Base-by-base conservation (phyloP, 2,888 invertebrate genomes). In the Linnaemya tessellans region DNA sequence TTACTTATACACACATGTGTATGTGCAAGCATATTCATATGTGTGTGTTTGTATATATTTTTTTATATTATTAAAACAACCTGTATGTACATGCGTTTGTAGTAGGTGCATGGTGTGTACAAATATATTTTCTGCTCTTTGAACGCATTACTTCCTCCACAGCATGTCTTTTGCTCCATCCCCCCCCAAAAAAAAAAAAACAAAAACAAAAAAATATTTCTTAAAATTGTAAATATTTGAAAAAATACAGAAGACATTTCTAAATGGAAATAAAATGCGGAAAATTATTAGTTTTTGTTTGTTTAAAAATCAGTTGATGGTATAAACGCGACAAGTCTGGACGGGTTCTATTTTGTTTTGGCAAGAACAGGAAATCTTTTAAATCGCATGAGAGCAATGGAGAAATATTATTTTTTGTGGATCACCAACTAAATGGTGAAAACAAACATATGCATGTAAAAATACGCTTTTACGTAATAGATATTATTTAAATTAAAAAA, bases 271-370 rank as follows among this genome's bases (percentile, higher is more conserved):
- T 74, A 64, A 78, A 43, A 83, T 85, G 85, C 85, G 85, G 85
- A 85, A 85, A 82, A 85, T 80, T 30, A 54, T 38, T 78, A 65
- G 75, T 74, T 38, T 65, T 60, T 51, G 71, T 49, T 71, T 74
- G 10, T 43, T 56, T 73, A 67, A n/a, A 5, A 83, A 82, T 85
- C 85, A 85, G 85, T 85, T 85, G 82, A 13, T 79, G 54, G 35
- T 71, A 70, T 49, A 82, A 71, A 80, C 70, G 85, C 85, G 82
- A 83, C 85, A 85, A 67, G 79, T 80, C 82, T 85, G 82, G 82
- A 80, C 70, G 82, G 60, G 11, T 79, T 65, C 38, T 43, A n/a
- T 60, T 35, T 60, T 65, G 84, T 83, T 7, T 87, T 60, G 71
- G 89, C 87, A 56, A 87, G 70, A 3, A 18, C 38, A 74, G 64